A percentile compares a stretch with the other conserved stretches of the same genome.
phyloP scores from a whole-genome alignment of 2,113 vertebrate genomes.

The Takifugu flavidus region DNA sequence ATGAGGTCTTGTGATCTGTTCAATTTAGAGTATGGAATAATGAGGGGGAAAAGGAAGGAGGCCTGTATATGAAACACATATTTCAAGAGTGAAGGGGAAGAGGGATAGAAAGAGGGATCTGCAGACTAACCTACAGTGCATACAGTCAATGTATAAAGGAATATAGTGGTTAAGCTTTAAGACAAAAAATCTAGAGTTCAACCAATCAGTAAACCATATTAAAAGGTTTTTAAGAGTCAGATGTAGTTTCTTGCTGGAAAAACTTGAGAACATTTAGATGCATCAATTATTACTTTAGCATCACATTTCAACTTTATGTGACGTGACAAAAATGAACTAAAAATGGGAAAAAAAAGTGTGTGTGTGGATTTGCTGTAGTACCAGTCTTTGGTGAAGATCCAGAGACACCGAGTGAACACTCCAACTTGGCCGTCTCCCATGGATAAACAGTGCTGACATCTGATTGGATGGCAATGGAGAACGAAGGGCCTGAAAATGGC shows the following conservation, averaged over 20 bases:
- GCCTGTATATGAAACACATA: constrained; percentile 18
- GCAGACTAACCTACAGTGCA: neutral
- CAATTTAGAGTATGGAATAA: constrained; percentile 11
- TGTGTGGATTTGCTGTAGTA: constrained; percentile 43
- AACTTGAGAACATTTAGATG: too few relatives aligned
- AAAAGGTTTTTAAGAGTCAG: too few relatives aligned
- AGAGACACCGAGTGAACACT: constrained; percentile 79
- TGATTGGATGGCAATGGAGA: constrained; percentile 81
- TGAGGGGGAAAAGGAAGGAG: constrained; percentile 1
- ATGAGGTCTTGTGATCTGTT: constrained; percentile 15
- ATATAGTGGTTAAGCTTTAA: too few relatives aligned
- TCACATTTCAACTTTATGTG: too few relatives aligned
- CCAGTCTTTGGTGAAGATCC: constrained; percentile 80
- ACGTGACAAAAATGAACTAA: too few relatives aligned
- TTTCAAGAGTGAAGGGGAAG: neutral
- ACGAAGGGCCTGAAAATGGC: constrained; percentile 79
- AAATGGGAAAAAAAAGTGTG: neutral
- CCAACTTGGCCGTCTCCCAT: constrained; percentile 85
- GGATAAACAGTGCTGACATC: constrained; percentile 80
- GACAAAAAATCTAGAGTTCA: too few relatives aligned
- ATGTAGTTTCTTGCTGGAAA: too few relatives aligned
- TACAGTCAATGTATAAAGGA: too few relatives aligned
- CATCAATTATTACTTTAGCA: too few relatives aligned
- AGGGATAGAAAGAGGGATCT: neutral
- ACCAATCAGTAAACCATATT: too few relatives aligned